A percentile compares a stretch with the other conserved stretches of the same genome.
Conservation (phyloP, 2,888 invertebrate species). For the Dicyrtoma fusca region DNA sequence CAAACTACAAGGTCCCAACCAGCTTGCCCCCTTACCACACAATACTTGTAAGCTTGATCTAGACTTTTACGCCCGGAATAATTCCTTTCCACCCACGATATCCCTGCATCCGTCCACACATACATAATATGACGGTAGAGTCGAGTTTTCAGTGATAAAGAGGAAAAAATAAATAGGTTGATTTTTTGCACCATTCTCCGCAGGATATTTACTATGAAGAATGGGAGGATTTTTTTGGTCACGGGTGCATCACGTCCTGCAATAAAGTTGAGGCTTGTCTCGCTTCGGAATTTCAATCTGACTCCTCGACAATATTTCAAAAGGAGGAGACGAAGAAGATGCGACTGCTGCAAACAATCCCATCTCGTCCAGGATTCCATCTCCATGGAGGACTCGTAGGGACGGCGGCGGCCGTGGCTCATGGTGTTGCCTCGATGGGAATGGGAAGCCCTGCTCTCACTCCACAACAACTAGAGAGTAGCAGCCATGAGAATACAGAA, state of each 20-base stretch:
- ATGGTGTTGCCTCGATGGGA: conserved; percentile 46
- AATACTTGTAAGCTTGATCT: too few relatives aligned
- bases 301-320: conserved; percentile 66
- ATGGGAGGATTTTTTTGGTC: conserved; percentile 54
- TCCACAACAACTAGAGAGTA: too few relatives aligned
- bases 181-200: conserved; percentile 26
- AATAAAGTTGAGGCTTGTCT: conserved; percentile 67
- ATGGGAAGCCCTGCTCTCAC: background rate
- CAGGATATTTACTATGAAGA: conserved; percentile 56
- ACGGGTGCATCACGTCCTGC: conserved; percentile 79
- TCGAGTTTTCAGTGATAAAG: background rate
- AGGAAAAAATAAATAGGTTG: conserved; percentile 6
- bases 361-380: conserved; percentile 66
- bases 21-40: too few relatives aligned
- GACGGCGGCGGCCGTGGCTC: conserved; percentile 51
- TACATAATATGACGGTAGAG: background rate
- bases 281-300: conserved; percentile 62
- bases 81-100: background rate
- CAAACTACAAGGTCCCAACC: too few relatives aligned
- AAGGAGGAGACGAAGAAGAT: background rate
- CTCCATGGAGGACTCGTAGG: conserved; percentile 52
- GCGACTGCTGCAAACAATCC: conserved; percentile 69
- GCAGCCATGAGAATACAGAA: too few relatives aligned
- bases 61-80: background rate
- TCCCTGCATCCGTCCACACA: background rate